phyloP scores from a whole-genome alignment of 2,797 vertebrate genomes.

The Eleutherodactylus coqui region DNA sequence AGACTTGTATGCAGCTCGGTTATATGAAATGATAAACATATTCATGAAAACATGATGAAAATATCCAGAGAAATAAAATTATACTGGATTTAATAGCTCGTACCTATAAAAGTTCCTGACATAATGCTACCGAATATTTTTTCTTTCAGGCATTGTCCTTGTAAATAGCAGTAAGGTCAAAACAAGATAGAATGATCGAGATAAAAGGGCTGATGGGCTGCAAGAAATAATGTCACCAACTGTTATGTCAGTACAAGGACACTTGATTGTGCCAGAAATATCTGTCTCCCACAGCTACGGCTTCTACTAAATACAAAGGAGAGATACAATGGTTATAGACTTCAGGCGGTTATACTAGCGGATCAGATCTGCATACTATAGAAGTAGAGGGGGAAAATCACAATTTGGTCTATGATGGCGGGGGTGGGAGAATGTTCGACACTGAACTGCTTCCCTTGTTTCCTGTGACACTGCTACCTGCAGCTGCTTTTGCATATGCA shows the following conservation, averaged over 20 bases:
- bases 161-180: neutral
- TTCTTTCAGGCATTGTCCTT: neutral
- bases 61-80: neutral
- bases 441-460: neutral
- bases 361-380: constrained; percentile 8
- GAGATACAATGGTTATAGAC: constrained; percentile 32
- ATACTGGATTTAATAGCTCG: neutral
- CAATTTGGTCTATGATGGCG: neutral
- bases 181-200: constrained; percentile 7
- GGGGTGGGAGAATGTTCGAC: neutral
- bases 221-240: constrained; percentile 37
- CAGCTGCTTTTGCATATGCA: neutral
- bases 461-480: neutral
- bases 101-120: neutral
- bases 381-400: neutral
- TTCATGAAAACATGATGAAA: no score
- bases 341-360: neutral
- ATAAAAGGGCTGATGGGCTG: constrained; percentile 27
- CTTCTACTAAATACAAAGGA: constrained; percentile 5
- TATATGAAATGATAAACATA: neutral
- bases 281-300: constrained; percentile 26
- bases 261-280: constrained; percentile 11
- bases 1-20: neutral
- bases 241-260: constrained; percentile 43
- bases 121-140: neutral